These are phyloP conservation scores for Tenebrio molitor DNA, from an alignment of 1,140 invertebrate genomes.

Conservation along the genomic window DNA sequence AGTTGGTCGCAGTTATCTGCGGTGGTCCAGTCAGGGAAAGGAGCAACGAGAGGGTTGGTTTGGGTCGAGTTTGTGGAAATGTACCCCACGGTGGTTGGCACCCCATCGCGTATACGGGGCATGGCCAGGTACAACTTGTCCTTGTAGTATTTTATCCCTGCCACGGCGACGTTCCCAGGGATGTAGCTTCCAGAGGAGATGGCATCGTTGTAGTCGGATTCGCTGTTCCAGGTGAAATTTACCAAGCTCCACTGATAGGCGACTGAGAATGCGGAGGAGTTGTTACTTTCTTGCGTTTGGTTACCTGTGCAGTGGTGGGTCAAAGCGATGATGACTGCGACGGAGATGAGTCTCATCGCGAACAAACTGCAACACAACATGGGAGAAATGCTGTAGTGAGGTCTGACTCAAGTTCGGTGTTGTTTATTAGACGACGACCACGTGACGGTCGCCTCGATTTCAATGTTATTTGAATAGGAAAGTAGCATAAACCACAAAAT, in stretches of 20 bases:
- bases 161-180: constrained; percentile 65
- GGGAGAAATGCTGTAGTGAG: no score
- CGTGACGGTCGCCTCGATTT: no score
- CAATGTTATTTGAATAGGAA: no score
- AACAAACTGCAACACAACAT: no score
- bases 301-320: no score
- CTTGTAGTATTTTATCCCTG: constrained; percentile 66
- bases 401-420: no score
- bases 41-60: constrained; percentile 70
- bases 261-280: constrained; percentile 27
- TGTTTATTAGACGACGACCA: no score
- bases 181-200: constrained; percentile 60
- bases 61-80: constrained; percentile 7
- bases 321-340: no score
- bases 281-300: background rate
- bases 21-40: constrained; percentile 81
- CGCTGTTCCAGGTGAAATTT: constrained; percentile 62
- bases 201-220: constrained; percentile 56
- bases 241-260: constrained; percentile 63
- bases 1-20: constrained; percentile 72
- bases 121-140: constrained; percentile 66
- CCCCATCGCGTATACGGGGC: constrained; percentile 65
- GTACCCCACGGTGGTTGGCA: constrained; percentile 65
- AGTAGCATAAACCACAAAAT: no score
- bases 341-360: no score